A percentile compares a stretch with the other conserved stretches of the same genome.
Evolutionary conservation across 2,113 vertebrate species (phyloP).

Genomic region (Leucopsar rothschildi): DNA sequence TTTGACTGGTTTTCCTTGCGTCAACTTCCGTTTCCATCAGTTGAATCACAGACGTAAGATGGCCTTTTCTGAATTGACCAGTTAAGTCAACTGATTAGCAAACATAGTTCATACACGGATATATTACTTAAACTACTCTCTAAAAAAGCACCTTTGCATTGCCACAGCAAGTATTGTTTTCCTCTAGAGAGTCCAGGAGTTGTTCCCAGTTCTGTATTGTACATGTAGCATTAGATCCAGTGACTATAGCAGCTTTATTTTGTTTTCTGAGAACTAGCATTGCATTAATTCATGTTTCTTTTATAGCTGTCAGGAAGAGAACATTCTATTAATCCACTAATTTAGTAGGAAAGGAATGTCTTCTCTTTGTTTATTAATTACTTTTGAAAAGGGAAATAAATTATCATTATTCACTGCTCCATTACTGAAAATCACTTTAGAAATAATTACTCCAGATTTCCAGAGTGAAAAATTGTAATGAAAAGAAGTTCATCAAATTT

Average conservation of each 20-base stretch:
- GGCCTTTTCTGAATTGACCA: neutral
- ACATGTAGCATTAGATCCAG: neutral
- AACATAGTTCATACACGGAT: neutral
- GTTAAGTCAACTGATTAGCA: neutral
- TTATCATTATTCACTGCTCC: neutral
- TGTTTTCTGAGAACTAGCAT: neutral
- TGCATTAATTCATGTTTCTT: neutral
- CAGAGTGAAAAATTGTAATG: neutral
- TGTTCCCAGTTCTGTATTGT: neutral
- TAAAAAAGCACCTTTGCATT: neutral
- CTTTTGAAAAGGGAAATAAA: neutral
- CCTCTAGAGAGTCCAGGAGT: neutral
- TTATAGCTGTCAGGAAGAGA: neutral
- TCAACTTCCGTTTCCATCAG: neutral
- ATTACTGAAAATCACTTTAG: neutral
- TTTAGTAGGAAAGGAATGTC: neutral
- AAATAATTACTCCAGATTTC: neutral
- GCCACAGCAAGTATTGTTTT: neutral
- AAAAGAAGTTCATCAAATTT: neutral
- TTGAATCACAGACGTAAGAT: neutral
- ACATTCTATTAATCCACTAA: neutral
- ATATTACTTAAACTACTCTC: neutral
- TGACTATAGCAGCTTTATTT: neutral
- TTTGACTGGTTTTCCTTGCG: neutral
- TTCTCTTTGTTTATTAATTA: constrained; percentile 25